A percentile compares a stretch with the other conserved stretches of the same genome.
These are phyloP conservation scores for Aldabrachelys gigantea DNA, from an alignment of 2,113 vertebrate genomes.

Conservation along the genomic window DNA sequence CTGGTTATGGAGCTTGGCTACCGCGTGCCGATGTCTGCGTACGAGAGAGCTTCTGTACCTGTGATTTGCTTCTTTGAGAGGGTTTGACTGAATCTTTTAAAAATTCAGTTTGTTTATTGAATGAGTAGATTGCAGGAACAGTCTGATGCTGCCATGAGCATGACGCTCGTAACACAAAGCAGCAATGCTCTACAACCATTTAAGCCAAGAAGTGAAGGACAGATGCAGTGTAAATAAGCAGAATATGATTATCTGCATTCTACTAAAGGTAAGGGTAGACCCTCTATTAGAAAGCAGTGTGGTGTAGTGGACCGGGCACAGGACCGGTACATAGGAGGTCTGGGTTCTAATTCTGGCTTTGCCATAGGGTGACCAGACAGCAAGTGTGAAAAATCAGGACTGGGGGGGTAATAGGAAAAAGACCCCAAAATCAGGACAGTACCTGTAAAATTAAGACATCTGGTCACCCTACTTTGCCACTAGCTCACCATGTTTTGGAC, in stretches of 20 bases:
- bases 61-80: fast-evolving
- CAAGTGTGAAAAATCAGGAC: no score
- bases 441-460: no score
- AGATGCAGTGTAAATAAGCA: not conserved
- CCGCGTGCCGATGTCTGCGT: not conserved
- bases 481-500: no score
- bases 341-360: not conserved
- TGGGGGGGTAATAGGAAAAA: no score
- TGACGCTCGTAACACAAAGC: not conserved
- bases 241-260: fast-evolving
- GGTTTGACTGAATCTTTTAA: fast-evolving
- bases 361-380: no score
- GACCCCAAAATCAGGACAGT: no score
- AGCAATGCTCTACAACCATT: not conserved
- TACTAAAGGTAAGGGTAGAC: fast-evolving
- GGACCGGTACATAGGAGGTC: not conserved
- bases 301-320: not conserved
- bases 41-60: not conserved
- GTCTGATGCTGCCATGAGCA: not conserved
- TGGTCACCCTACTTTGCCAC: no score
- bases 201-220: not conserved
- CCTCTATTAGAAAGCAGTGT: not conserved
- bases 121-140: not conserved
- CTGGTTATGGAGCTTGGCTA: not conserved
- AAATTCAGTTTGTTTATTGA: fast-evolving